Base-by-base conservation (phyloP, 2,888 invertebrate species). In the Nezara viridula region DNA sequence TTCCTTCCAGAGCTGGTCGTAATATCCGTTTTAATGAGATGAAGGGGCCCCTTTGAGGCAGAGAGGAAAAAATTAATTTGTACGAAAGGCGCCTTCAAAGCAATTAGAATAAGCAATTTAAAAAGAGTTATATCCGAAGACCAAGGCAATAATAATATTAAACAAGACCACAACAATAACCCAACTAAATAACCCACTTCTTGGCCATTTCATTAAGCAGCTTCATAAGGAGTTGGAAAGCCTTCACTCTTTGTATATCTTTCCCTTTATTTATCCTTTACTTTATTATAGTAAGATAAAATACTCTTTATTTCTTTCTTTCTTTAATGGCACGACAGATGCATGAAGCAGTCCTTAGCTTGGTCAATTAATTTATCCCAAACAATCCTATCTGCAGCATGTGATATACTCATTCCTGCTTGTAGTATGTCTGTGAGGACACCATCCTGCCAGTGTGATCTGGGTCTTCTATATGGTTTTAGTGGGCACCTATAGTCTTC, bases 11-110 rank as follows among this genome's bases (percentile, higher is more conserved):
- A 9, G 14, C 2, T 21, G 66, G 32, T 19, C 66, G 32, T 73
- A 73, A 73, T 73, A 73, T 73, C 32, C 37, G 66, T 73, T 73
- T 73, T 73, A 73, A 73, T 73, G 66, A 73, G 66, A 73, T 73
- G 66, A 73, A 73, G 66, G 19, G 1, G 2, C 66, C 10, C 37
- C 66, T 73, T 73, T 73, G 66, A 73, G 66, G 66, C 32, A 21
- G 66, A 73, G 66, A 73, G 66, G 66, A 73, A 73, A 73, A 73
- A 73, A 73, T 73, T 73, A 73, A 73, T 73, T 73, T 73, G 14
- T 19, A 73, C 32, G 27, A 37, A 21, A 37, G 66, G 66, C 16
- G 66, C 66, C 66, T 37, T 32, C 66, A 73, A 37, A 73, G 66
- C 66, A 73, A 73, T 73, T 73, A 73, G 19, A 73, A 73, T 14